Base-by-base conservation (phyloP, 2,888 invertebrate genomes). In the Lasius fuliginosus region DNA sequence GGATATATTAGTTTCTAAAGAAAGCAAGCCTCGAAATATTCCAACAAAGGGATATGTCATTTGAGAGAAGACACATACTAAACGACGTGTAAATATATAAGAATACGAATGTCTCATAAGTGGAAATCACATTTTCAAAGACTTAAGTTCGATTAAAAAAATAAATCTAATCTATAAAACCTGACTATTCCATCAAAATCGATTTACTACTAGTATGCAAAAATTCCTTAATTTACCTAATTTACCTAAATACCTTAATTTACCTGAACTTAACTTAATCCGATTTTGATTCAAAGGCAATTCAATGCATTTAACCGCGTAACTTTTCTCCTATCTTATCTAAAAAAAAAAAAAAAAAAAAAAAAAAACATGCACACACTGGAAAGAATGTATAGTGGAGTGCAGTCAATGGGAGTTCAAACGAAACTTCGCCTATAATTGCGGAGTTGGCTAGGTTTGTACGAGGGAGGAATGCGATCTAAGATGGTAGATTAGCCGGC, bases 401-500 rank as follows among this genome's bases (percentile, higher is more conserved):
- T 71, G 46, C 56, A 71, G 69, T 79, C 58, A 60, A 79, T 79
- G 58, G 77, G 60, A 71, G 79, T 79, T 79, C 60, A 79, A 79
- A 79, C 79, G 60, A 79, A 79, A 79, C 60, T 79, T 79, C 9
- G 46, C 46, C 60, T 73, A 62, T 79, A 79, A 79, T 79, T 79
- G 46, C 71, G 4, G 33, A 69, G 23, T 12, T 60, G 18, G 71
- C 33, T 73, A 79, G 60, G 85, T 86, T 87, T 74, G 86, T 85
- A 84, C 83, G 69, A 69, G 69, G 56, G 76, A 53, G 56, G 85
- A 82, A 86, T 85, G 86, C 90, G 91, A 93, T 93, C 91, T 92
- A 91, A 93, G 93, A 93, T 93, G 93, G 92, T 90, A 93, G 93
- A 93, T 93, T 93, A 93, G 92, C 92, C 85, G 88, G 92, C 92